Base-by-base conservation (phyloP, 1,140 invertebrate genomes). In the Megalonaias nervosa region DNA sequence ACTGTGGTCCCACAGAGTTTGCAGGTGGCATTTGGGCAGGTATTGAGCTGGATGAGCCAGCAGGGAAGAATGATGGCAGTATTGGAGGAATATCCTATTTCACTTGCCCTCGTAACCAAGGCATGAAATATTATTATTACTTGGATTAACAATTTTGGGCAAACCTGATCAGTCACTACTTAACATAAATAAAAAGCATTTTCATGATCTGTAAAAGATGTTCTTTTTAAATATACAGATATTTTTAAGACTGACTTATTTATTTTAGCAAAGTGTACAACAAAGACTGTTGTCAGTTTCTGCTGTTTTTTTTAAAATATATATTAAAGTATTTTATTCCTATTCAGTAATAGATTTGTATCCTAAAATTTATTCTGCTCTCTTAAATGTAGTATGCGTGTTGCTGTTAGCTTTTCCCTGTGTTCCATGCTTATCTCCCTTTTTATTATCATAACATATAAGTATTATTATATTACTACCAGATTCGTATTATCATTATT, bases 1-100 rank as follows among this genome's bases (percentile, higher is more conserved):
- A 89, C 75, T 91, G 90, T 85, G 90, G 90, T 64, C 88, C 89
- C 59, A 86, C 89, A 79, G 88, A 91, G 77, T 91, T 91, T 88
- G 88, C 90, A 13, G 79, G 82, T 59, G 90, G 90, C 61, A 79
- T 91, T 26, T 91, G 90, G 90, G 90, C 89, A 26, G 90, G 90
- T 38, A 89, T 91, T 67, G 90, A 91, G 75, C 76, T 91, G 56
- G 89, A 90, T 81, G 90, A 91, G 67, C 77, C 85, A n/a, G 83
- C 82, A 17, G 90, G 90, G 15, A 90, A 90, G 80, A 91, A 91
- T 80, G 88, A 91, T 81, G 90, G 90, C 38, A 88, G 87, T 80
- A 86, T 91, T 75, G 88, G 85, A 26, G 89, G 89, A 31, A 88
- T 91, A 17, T 87, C 83, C 21, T 91, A 91, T 69, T 91, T 91